These are phyloP conservation scores for Myotis myotis DNA, from an alignment of 2,797 vertebrate species.

Conservation along the genomic window DNA sequence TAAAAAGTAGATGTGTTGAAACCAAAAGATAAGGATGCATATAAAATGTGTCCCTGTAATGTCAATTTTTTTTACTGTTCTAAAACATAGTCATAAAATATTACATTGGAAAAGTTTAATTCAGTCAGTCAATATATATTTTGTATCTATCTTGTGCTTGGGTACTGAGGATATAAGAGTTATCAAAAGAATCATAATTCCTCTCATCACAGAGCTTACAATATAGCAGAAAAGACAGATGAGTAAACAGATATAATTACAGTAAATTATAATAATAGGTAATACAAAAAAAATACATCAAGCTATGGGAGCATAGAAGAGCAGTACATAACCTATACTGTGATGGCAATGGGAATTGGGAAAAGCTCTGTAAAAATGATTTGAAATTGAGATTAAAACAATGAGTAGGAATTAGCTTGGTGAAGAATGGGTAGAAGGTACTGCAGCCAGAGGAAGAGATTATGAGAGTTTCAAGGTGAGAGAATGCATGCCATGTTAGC, in stretches of 20 bases:
- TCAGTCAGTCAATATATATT: not conserved
- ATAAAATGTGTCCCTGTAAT: not conserved
- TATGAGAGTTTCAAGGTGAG: not conserved
- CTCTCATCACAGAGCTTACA: not conserved
- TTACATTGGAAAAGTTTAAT: not conserved
- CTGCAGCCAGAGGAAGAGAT: not conserved
- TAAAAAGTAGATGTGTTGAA: not conserved
- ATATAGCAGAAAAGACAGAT: not conserved
- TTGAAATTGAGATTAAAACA: constrained; percentile 5
- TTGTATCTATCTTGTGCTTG: not conserved
- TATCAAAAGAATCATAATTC: not conserved
- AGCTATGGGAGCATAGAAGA: not conserved
- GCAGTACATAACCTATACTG: not conserved
- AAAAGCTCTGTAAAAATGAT: not conserved
- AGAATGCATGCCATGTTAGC: not conserved
- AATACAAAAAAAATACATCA: not conserved
- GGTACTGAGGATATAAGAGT: not conserved
- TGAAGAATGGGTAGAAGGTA: not conserved
- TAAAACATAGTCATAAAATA: constrained; percentile 6
- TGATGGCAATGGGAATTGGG: not conserved
- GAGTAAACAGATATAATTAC: not conserved
- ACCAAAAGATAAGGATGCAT: not conserved
- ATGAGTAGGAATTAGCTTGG: not conserved
- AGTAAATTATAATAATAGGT: not conserved
- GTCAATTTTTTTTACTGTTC: not conserved